Base-by-base conservation (phyloP, 2,113 vertebrate genomes). In the Salvelinus alpinus region DNA sequence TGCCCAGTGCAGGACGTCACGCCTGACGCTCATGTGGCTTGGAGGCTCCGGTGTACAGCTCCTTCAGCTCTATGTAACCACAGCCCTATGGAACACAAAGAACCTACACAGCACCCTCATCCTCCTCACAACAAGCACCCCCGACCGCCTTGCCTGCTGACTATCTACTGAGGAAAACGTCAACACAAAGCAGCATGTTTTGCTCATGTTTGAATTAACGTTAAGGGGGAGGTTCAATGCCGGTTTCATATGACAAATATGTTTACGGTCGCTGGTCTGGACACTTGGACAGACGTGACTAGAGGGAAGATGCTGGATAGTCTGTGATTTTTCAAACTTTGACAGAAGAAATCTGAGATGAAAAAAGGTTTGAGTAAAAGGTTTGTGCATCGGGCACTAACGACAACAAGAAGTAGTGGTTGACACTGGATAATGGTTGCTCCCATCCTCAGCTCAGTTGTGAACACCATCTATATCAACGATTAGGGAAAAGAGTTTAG, bases 361-460 rank as follows among this genome's bases (percentile, higher is more conserved):
- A 6, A 8, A 25, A 34, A 34, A 31, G 14, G 77, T 82, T 86
- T 83, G 59, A 74, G 59, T 68, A 14, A 79, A 78, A 72, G 60
- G 73, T 82, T 82, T 86, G 75, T 82, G 51, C 60, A 27, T 76
- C 71, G 72, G 73, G 81, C 71, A 65, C 64, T 64, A 91, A 92
- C 83, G 80, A 85, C 89, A 86, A 66, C 29, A 14, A 18, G 14
- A 78, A 86, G 78, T 91, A 89, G 88, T 84, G 87, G 87, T 90
- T 93, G 93, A 94, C 86, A 89, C 86, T 91, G 88, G 95, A 95
- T 98, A 98, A 97, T 96, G 97, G 96, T 97, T 97, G 96, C 95
- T 93, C 94, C 94, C 92, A 92, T 94, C 93, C 94, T 94, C 92
- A 20, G 78, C 72, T 34, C 14, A 16, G 59, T 18, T 7, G 38